Base-by-base conservation (phyloP, 2,888 invertebrate genomes). In the Andrena bucephala region DNA sequence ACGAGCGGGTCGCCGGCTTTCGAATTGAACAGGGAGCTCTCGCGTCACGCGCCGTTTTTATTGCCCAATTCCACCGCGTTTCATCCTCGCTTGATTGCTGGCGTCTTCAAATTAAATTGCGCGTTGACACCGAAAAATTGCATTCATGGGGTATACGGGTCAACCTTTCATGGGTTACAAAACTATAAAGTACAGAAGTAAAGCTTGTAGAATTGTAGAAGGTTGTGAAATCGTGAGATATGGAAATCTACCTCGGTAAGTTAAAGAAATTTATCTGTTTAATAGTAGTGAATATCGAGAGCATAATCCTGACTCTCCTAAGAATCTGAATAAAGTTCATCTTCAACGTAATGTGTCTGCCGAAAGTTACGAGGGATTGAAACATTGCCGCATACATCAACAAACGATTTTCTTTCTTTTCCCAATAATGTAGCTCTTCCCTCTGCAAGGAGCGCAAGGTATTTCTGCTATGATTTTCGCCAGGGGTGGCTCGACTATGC, bases 31-130 rank as follows among this genome's bases (percentile, higher is more conserved):
- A 16, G 2, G 10, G 33, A 54, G 24, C 20, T 24, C 54, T 52
- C 20, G 20, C 24, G 20, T n/a, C 63, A 20, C 4, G 63, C n/a
- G 20, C 63, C 13, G 24, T 24, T 54, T 54, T 54, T 68, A 54
- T 33, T 24, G 29, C n/a, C 24, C 63, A 16, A 36, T 72, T 36
- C 36, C 16, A 65, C 13, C n/a, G 52, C n/a, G 24, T 52, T 16
- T 52, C 27, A 68, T 10, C 16, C 24, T 54, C 7, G 33, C 16
- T 36, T 68, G 24, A 68, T 68, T 68, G 50, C 36, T 16, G n/a
- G 33, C 63, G 31, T 36, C 52, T 33, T n/a, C 42, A 57, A 72
- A 72, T 65, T 63, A 24, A 72, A 72, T 72, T 31, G 20, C 20
- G 29, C 48, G 36, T 24, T 29, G 6, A n/a, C 24, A 52, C 13